Base-by-base conservation (phyloP, 2,888 invertebrate genomes). In the Pinctada fucata region DNA sequence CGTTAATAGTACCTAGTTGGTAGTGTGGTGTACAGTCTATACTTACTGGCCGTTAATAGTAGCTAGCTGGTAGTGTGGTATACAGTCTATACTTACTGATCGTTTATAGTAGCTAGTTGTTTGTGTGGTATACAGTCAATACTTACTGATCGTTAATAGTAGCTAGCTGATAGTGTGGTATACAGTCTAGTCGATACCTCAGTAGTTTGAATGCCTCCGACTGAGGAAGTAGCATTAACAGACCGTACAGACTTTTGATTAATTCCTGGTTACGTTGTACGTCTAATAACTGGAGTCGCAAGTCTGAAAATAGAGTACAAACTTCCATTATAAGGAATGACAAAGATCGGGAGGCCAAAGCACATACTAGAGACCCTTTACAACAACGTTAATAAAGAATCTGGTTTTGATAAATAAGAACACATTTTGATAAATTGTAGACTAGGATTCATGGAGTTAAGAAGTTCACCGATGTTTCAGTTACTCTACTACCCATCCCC, bases 201-300 rank as follows among this genome's bases (percentile, higher is more conserved):
- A 99, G 94, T 83, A 96, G 95, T 90, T 96, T 95, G 94, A 99
- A 99, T 63, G 99, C 98, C 92, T 98, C 98, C 72, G 97, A 97
- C 94, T 99, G 99, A 72, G 99, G 99, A 90, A 99, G 94, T 87
- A 99, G 93, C 99, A 99, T 99, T 58, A 99, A 94, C 82, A 99
- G 94, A 1, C 99, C 99, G 93, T 97, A 99, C 84, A 99, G 94
- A 74, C 98, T 96, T 89, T 96, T 95, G 72, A 98, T 95, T 87
- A 99, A 94, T 84, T 95, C 95, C 85, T 95, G 95, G 89, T 96
- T 96, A 79, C 93, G 91, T 85, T 95, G 95, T 0, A 86, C 85
- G 89, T 96, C 95, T 85, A 99, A 94, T 89, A 99, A 94, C 92
- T 99, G 98, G 90, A 99, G 94, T 68, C 99, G 95, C 87, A 99